These are phyloP conservation scores for Sebastes minor DNA, from an alignment of 2,797 vertebrate species.

Conservation along the genomic window DNA sequence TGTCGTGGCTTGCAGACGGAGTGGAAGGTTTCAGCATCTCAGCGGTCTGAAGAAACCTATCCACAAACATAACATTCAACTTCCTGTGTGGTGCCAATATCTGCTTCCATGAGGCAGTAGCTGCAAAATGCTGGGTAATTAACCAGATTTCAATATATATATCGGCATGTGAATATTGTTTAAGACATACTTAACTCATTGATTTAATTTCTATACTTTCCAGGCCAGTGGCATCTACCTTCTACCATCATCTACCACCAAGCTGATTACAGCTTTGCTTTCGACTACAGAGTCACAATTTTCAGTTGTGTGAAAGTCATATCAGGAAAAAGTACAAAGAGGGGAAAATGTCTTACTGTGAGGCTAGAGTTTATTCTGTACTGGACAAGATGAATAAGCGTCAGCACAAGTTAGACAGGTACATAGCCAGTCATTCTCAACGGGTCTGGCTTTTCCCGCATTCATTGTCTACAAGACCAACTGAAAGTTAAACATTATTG, in stretches of 20 bases:
- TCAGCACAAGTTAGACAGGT: neutral
- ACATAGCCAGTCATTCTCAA: neutral
- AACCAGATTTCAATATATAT: neutral
- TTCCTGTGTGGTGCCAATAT: no score
- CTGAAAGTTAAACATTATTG: constrained; percentile 19
- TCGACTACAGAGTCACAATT: neutral
- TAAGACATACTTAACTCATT: neutral
- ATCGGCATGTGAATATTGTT: neutral
- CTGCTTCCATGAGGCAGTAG: neutral
- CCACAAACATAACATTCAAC: neutral
- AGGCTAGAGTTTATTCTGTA: neutral
- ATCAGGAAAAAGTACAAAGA: neutral
- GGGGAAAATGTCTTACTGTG: neutral
- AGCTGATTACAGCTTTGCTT: neutral
- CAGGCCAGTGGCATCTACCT: neutral
- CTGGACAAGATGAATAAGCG: neutral
- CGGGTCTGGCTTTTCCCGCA: neutral
- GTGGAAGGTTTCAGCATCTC: constrained; percentile 96
- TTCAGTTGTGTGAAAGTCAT: neutral
- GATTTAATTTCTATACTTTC: neutral
- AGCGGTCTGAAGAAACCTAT: constrained; percentile 92
- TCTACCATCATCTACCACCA: neutral
- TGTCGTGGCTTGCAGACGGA: constrained; percentile 90
- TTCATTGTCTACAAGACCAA: constrained; percentile 25
- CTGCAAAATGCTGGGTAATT: neutral